Base-by-base conservation (phyloP, 2,888 invertebrate species). In the Noctua janthe region DNA sequence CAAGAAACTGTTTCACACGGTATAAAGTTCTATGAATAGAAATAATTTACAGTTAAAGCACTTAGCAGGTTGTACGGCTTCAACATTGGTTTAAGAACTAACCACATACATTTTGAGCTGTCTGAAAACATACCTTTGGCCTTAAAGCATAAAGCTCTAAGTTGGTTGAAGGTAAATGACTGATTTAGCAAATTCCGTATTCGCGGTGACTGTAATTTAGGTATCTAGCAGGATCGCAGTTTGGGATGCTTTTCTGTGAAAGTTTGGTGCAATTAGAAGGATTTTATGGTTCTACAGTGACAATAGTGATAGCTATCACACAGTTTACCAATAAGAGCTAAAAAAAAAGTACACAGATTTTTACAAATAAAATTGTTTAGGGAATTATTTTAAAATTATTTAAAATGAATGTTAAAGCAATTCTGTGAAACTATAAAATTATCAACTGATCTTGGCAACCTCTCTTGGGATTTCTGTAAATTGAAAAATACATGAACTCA, bases 41-140 rank as follows among this genome's bases (percentile, higher is more conserved):
- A 79, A 84, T 79, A 81, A 83, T 80, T 86, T 79, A 78, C 76
- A 74, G 43, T 23, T 74, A 72, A 76, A 80, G 49, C 74, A 81
- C 79, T 82, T 76, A 80, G 67, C 59, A 73, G 70, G 70, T 78
- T 78, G 43, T 75, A 76, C 62, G 59, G 43, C 39, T 76, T 67
- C 43, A 75, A 51, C 73, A 51, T 76, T 77, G 74, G 67, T 76
- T 77, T 74, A 67, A 54, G 54, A 56, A 67, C 74, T 39, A 62
- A 73, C 69, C 73, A 74, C 64, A 62, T 62, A 23, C 0, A n/a
- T 77, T 66, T n/a, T 2, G 3, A 67, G 75, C 64, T n/a, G 20
- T 5, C 2, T 13, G 29, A 78, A 74, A 76, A 47, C 51, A 8
- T 47, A 35, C 75, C 70, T 62, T 78, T 49, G 51, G 3, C 0